Evolutionary conservation across 2,888 invertebrate species (phyloP), one percentile per base, ranked within the genome.

Genomic region (Scrobipalpa costella): DNA sequence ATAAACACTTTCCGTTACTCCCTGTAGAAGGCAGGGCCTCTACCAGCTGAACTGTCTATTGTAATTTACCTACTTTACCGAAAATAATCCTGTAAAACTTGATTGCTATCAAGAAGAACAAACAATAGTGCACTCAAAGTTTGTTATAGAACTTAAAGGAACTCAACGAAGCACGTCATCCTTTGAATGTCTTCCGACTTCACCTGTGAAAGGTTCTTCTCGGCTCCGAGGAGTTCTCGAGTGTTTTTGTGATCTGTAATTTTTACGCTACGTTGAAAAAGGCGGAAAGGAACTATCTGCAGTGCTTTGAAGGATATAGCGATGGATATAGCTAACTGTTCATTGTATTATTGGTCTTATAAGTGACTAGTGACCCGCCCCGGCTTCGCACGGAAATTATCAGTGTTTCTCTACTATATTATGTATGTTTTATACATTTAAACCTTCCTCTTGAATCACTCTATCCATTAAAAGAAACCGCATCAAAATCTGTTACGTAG

Each of bases 121-220:
- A 40, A 40, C 40, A 13, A 40, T 13, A 40, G 44, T 3, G 44
- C 44, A 44, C 7, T 44, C 3, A 40, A 44, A 44, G n/a, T 44
- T n/a, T 3, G 44, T 44, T 44, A 40, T 44, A 15, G 27, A 27
- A 27, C 27, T 27, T 27, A 27, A n/a, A n/a, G 27, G 27, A 44
- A n/a, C 44, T 44, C 44, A 7, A 44, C 15, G 15, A 44, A 44
- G n/a, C 44, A 44, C 44, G 44, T 44, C 44, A n/a, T 44, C 44
- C n/a, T 44, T 44, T 44, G 15, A 44, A n/a, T 15, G n/a, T 44
- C 44, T 44, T 44, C 44, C 15, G 44, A 44, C 44, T 44, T 44
- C 15, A 15, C 44, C n/a, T 7, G 44, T 44, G 44, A n/a, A 44
- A 44, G 44, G n/a, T n/a, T 15, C 44, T n/a, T 44, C 44, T 15